Conservation (phyloP, 2,113 vertebrate genomes). For the Ciconia maguari region DNA sequence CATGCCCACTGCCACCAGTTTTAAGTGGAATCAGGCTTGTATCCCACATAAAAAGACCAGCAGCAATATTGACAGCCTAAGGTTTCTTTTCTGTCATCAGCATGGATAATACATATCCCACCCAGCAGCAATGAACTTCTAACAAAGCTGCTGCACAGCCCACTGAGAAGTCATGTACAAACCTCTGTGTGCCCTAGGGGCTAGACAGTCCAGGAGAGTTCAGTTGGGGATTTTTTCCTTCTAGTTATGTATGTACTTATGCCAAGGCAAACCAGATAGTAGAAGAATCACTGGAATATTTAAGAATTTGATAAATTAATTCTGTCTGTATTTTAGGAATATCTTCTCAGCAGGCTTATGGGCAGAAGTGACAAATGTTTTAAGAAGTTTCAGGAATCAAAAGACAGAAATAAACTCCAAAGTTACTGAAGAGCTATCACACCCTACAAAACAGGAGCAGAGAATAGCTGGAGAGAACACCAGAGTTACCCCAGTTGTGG, state of each 20-base stretch:
- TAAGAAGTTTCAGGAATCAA: not conserved
- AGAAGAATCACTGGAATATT: not conserved
- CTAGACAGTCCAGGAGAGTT: not conserved
- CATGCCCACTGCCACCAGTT: not conserved
- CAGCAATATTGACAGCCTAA: not conserved
- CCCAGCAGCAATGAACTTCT: not conserved
- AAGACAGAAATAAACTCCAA: not conserved
- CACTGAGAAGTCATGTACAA: not conserved
- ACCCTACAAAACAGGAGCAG: not conserved
- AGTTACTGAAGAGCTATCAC: not conserved
- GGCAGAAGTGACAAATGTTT: not conserved
- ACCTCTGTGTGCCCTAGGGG: not conserved
- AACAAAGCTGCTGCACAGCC: not conserved
- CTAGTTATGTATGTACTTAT: not conserved
- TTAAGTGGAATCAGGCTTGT: not conserved
- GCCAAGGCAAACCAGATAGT: not conserved
- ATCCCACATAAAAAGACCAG: not conserved
- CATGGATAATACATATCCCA: not conserved
- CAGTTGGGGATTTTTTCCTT: not conserved
- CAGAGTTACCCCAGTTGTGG: accelerated
- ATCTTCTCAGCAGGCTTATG: not conserved
- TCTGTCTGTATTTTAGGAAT: not conserved
- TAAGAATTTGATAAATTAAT: not conserved
- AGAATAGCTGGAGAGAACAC: not conserved
- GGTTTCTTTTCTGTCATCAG: not conserved